These are phyloP conservation scores for Tiaroga cobitis DNA, from an alignment of 2,797 vertebrate species.

Conservation along the genomic window DNA sequence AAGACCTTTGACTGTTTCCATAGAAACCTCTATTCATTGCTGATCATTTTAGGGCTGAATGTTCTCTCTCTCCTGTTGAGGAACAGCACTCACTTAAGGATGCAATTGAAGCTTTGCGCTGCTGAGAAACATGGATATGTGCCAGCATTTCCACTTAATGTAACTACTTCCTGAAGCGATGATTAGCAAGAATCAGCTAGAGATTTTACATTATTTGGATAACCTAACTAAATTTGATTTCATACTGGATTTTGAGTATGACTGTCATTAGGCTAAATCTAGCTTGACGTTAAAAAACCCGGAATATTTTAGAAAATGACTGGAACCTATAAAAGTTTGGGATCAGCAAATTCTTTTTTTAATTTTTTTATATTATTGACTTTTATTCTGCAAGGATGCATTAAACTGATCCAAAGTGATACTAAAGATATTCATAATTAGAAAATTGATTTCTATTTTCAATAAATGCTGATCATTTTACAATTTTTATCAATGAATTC, in stretches of 20 bases:
- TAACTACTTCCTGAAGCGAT: background rate
- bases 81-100: constrained; percentile 69
- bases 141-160: background rate
- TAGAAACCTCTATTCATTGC: constrained; percentile 74
- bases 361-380: too few relatives aligned
- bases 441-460: background rate
- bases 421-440: background rate
- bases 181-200: background rate
- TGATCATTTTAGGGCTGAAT: constrained; percentile 71
- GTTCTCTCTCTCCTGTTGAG: constrained; percentile 66
- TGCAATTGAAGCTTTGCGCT: constrained; percentile 58
- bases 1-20: constrained; percentile 77
- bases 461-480: background rate
- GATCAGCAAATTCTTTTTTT: background rate
- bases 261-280: background rate
- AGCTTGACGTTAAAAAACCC: background rate
- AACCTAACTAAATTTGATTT: background rate
- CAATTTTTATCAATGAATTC: too few relatives aligned
- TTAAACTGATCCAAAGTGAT: background rate
- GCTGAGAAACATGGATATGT: constrained; percentile 9
- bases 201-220: background rate
- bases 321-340: background rate
- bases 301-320: background rate
- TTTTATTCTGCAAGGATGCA: background rate
- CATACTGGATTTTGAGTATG: background rate